Base-by-base conservation (phyloP, 1,140 invertebrate species). In the Camponotus pennsylvanicus region DNA sequence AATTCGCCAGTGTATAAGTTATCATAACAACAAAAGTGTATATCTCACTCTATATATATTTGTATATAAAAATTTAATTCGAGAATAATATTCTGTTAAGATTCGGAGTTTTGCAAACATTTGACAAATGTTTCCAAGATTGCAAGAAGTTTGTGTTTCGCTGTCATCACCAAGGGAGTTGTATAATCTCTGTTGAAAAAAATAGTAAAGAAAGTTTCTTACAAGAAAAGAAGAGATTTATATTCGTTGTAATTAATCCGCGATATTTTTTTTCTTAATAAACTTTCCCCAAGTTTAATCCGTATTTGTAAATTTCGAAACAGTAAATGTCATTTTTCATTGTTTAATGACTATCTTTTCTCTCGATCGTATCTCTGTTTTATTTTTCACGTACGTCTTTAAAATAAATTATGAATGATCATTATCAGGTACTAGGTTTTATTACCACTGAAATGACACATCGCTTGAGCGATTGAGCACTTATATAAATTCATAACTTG, bases 341-440 rank as follows among this genome's bases (percentile, higher is more conserved):
- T 82, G 40, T 82, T 82, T 83, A 83, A 75, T 49, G 69, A 37
- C 27, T 73, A 69, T 8, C 67, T 61, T 59, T 45, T 45, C 67
- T 73, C n/a, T n/a, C n/a, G 18, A 70, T 73, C 32, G 32, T 37
- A 34, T 70, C n/a, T 40, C n/a, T 34, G 11, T n/a, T 82, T 13
- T 73, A 61, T 75, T 83, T 83, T 75, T 8, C 69, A 57, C 5
- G 40, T 40, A 40, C 18, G 40, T 32, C 61, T 73, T 75, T 45
- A 32, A 73, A 61, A 37, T 83, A 73, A 82, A 82, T 55, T 34
- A 73, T 45, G 42, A 73, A 73, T 73, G 69, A 83, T 73, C 55
- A 73, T 59, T 82, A 52, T 52, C 66, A 42, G 37, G 27, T 27
- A 27, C 27, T 27, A 27, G 27, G 27, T 34, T 82, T 71, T 82